A percentile compares a stretch with the other conserved stretches of the same genome.
Evolutionary conservation across 2,113 vertebrate genomes (phyloP).

Genomic region (Alethe diademata): DNA sequence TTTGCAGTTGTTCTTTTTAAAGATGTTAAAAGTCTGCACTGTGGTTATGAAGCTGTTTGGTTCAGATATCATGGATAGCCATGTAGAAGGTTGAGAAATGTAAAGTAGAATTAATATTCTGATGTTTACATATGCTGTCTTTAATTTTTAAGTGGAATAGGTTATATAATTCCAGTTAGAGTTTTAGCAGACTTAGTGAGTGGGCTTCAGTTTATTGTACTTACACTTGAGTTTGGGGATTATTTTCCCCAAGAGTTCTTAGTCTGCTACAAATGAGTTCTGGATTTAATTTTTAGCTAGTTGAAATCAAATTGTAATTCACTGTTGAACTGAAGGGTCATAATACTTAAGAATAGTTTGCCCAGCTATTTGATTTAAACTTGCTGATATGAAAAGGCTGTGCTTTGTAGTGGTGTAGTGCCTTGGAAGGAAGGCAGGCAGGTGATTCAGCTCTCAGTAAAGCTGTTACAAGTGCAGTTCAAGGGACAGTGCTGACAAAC

Average conservation of each 20-base stretch:
- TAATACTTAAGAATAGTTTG: not conserved
- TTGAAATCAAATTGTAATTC: not conserved
- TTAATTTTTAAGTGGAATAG: not conserved
- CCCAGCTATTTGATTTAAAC: not conserved
- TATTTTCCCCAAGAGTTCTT: not conserved
- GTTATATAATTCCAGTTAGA: not conserved
- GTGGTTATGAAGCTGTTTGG: not conserved
- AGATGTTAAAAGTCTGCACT: not conserved
- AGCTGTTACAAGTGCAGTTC: not conserved
- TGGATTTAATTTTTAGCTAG: not conserved
- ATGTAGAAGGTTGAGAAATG: not conserved
- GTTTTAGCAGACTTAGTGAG: not conserved
- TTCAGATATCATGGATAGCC: not conserved
- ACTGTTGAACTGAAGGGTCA: not conserved
- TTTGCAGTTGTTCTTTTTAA: not conserved
- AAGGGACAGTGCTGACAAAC: not conserved
- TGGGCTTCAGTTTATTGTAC: not conserved
- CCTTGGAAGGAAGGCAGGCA: not conserved
- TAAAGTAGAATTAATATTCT: not conserved
- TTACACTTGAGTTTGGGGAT: not conserved
- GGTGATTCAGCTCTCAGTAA: not conserved
- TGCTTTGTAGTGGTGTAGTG: not conserved
- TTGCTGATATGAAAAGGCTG: not conserved
- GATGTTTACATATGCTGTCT: not conserved
- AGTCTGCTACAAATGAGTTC: not conserved